Evolutionary conservation across 2,113 vertebrate species (phyloP).

Genomic region (Gulo gulo): DNA sequence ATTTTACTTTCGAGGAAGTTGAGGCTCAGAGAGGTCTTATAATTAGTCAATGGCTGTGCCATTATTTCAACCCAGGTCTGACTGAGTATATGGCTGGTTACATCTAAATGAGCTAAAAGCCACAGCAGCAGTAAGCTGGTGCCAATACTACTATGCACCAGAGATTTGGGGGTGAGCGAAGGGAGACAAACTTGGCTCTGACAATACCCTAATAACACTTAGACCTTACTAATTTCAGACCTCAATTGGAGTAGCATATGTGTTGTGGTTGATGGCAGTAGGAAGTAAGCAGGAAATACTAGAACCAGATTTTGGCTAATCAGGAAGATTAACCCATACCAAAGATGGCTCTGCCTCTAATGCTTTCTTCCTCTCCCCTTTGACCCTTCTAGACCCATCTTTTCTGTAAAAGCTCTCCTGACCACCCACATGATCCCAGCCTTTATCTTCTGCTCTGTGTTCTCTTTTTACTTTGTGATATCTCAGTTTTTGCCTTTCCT

Average conservation of each 20-base stretch:
- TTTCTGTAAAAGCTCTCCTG: neutral
- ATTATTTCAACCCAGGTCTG: neutral
- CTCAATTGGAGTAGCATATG: neutral
- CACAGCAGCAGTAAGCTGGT: neutral
- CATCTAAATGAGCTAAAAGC: neutral
- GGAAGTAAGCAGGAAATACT: slow-evolving; percentile 38
- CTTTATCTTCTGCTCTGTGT: neutral
- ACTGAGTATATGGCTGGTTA: neutral
- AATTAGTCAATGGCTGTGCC: neutral
- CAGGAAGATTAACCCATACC: neutral
- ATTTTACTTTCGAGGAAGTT: slow-evolving; percentile 39
- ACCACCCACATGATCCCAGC: neutral
- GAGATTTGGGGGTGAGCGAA: neutral
- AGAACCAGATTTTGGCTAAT: neutral
- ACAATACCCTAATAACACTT: neutral
- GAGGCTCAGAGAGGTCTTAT: neutral
- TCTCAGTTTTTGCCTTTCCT: neutral
- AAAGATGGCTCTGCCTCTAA: neutral
- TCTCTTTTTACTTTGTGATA: neutral
- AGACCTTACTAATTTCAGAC: neutral
- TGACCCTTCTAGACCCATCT: neutral
- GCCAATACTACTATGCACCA: neutral
- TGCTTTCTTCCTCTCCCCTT: neutral
- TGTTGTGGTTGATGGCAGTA: slow-evolving; percentile 1
- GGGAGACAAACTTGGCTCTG: neutral